phyloP scores from a whole-genome alignment of 2,113 vertebrate species.

The Patagioenas fasciata region DNA sequence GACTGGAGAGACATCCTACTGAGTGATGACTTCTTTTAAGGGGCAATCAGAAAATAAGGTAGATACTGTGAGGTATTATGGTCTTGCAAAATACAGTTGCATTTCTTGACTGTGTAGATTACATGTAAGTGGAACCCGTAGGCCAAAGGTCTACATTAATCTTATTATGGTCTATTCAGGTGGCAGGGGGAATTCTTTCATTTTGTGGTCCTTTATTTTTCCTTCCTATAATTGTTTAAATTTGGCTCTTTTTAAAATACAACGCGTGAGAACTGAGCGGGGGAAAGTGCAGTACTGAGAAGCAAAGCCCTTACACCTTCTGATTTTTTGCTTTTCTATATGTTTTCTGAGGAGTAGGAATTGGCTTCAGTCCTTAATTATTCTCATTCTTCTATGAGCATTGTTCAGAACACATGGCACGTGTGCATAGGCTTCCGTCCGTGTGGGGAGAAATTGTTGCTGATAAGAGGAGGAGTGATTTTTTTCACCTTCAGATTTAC shows the following conservation, averaged over 20 bases:
- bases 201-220: neutral
- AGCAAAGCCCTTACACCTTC: neutral
- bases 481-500: neutral
- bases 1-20: neutral
- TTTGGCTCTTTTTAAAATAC: neutral
- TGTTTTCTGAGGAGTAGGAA: neutral
- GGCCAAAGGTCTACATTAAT: neutral
- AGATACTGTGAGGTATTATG: neutral
- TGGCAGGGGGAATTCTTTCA: neutral
- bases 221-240: neutral
- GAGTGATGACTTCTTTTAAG: neutral
- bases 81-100: neutral
- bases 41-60: neutral
- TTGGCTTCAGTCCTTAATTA: neutral
- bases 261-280: no score
- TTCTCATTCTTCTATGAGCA: rapidly evolving
- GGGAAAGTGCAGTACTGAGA: neutral
- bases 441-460: neutral
- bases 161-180: neutral
- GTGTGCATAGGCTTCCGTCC: neutral
- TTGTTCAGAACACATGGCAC: neutral
- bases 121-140: neutral
- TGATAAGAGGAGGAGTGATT: neutral
- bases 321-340: neutral
- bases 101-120: neutral